A percentile compares a stretch with the other conserved stretches of the same genome.
Evolutionary conservation across 2,113 vertebrate species (phyloP).

Genomic region (Hippocampus zosterae): DNA sequence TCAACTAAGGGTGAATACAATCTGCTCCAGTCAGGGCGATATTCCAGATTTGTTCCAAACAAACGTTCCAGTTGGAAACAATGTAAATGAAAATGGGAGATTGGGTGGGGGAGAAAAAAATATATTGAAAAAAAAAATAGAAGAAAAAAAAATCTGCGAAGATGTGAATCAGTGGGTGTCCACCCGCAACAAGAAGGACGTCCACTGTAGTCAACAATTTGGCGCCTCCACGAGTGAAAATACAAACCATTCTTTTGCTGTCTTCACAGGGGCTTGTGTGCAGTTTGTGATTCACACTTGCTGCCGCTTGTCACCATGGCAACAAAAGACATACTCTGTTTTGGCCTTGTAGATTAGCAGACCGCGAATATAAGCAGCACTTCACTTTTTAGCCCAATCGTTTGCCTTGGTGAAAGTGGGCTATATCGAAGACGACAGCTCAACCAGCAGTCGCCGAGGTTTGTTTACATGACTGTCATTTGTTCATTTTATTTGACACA

Average conservation of each 20-base stretch:
- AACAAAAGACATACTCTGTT: background rate
- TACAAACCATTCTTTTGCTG: background rate
- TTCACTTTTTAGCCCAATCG: no score
- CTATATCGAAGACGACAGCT: background rate
- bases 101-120: no score
- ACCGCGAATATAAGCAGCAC: no score
- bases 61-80: background rate
- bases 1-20: background rate
- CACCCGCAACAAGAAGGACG: no score
- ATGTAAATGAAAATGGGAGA: background rate
- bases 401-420: background rate
- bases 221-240: background rate
- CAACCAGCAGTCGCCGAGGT: background rate
- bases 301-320: background rate
- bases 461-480: background rate
- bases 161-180: no score
- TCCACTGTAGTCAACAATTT: no score
- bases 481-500: background rate
- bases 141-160: no score
- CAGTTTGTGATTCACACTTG: background rate
- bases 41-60: background rate
- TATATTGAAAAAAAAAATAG: no score
- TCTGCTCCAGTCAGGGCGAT: background rate
- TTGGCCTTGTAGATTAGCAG: background rate
- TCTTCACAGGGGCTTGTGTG: no score